These are phyloP conservation scores for Conus ventricosus DNA, from an alignment of 1,140 invertebrate species.

Conservation along the genomic window DNA sequence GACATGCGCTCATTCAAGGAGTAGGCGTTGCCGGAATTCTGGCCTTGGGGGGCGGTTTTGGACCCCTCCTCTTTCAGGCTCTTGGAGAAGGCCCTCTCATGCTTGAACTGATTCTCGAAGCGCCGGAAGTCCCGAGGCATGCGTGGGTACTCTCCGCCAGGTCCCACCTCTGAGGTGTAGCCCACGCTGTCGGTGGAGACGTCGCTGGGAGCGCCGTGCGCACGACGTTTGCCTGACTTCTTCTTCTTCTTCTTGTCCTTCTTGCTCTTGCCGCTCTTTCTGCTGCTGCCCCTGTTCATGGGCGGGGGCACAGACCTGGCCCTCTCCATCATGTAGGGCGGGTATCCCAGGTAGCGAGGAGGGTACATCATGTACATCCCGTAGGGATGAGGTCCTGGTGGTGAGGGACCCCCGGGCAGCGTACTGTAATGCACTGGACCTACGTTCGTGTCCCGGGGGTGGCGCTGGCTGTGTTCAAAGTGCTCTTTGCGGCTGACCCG, in stretches of 20 bases:
- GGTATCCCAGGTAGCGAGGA: conserved; percentile 41
- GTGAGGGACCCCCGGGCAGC: not conserved
- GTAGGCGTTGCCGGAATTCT: conserved; percentile 45
- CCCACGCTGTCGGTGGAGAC: conserved; percentile 58
- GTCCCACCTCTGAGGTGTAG: conserved; percentile 59
- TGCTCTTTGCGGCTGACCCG: conserved; percentile 59
- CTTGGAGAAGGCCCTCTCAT: conserved; percentile 65
- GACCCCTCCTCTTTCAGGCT: conserved; percentile 53
- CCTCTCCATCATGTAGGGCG: conserved; percentile 38
- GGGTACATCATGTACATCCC: conserved; percentile 17
- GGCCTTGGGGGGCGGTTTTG: conserved; percentile 11
- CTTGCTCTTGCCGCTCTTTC: conserved; percentile 4
- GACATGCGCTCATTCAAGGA: conserved; percentile 58
- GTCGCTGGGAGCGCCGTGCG: conserved; percentile 39
- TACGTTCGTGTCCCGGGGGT: conserved; percentile 41
- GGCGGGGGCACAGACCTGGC: conserved; percentile 51
- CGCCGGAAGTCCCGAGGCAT: conserved; percentile 60
- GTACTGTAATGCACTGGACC: conserved; percentile 29
- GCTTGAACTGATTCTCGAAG: conserved; percentile 63
- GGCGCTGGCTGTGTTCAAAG: conserved; percentile 51
- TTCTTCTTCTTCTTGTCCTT: conserved; percentile 59
- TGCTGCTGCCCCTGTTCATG: conserved; percentile 36
- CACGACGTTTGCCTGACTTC: conserved; percentile 26
- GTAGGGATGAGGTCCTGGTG: conserved; percentile 29
- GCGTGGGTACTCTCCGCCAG: conserved; percentile 43